phyloP scores from a whole-genome alignment of 2,797 vertebrate genomes.

The Meriones psammophilus region DNA sequence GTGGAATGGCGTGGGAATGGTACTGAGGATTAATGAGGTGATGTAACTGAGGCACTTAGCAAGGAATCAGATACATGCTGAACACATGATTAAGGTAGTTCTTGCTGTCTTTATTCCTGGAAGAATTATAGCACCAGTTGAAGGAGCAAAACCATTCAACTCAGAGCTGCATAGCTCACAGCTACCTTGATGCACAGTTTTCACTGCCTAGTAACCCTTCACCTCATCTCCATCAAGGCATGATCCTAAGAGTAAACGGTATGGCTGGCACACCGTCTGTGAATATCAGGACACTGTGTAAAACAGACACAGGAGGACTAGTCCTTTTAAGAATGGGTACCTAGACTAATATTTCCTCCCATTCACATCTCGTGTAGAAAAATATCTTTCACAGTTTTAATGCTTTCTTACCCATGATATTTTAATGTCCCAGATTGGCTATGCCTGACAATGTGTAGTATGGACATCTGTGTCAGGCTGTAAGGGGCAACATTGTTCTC shows the following conservation, averaged over 20 bases:
- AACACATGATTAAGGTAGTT: neutral
- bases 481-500: neutral
- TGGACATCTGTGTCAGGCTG: neutral
- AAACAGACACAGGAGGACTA: neutral
- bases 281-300: neutral
- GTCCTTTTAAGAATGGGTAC: neutral
- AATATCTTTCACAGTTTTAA: neutral
- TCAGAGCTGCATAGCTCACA: neutral
- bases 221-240: neutral
- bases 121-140: neutral
- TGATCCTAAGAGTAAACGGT: neutral
- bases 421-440: slow-evolving; percentile 17
- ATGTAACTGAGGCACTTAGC: neutral
- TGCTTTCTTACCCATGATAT: slow-evolving; percentile 11
- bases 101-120: neutral
- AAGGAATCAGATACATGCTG: neutral
- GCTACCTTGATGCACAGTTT: neutral
- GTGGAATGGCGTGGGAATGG: neutral
- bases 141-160: neutral
- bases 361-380: neutral
- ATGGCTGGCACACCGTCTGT: neutral
- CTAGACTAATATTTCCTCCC: neutral
- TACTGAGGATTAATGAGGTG: neutral
- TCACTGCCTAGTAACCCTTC: neutral
- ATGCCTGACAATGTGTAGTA: neutral